A percentile compares a stretch with the other conserved stretches of the same genome.
phyloP scores from a whole-genome alignment of 2,888 invertebrate genomes.

The Aphodius sticticus region DNA sequence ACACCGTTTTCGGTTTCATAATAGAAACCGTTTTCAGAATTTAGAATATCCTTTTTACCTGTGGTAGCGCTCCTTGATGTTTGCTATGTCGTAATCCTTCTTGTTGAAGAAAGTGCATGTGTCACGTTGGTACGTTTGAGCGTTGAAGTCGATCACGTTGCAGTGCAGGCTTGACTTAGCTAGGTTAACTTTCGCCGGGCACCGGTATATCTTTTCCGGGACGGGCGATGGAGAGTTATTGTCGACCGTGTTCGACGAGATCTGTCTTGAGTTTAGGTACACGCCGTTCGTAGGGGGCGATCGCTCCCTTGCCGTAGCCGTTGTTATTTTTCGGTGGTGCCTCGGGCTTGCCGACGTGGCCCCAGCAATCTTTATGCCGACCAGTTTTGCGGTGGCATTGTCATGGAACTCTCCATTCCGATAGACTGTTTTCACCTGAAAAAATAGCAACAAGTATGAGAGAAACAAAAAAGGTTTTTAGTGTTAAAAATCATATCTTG shows the following conservation, averaged over 20 bases:
- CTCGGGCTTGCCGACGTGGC: background rate
- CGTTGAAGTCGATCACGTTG: background rate
- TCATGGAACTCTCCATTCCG: background rate
- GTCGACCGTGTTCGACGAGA: constrained; percentile 10
- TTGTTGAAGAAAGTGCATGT: constrained; percentile 57
- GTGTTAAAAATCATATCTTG: background rate
- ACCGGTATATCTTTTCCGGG: constrained; percentile 6
- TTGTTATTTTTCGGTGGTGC: background rate
- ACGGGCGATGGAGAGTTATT: background rate
- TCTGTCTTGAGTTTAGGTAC: background rate
- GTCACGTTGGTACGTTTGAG: constrained; percentile 38
- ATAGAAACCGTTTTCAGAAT: too few species aligned
- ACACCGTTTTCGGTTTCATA: too few species aligned
- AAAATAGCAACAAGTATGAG: background rate
- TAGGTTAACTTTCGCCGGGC: constrained; percentile 13
- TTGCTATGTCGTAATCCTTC: constrained; percentile 46
- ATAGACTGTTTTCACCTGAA: too few species aligned
- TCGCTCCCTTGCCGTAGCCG: background rate
- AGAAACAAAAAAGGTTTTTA: background rate
- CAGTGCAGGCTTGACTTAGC: constrained; percentile 5
- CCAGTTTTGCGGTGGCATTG: background rate
- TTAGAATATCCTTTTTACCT: background rate
- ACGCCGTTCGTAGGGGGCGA: background rate
- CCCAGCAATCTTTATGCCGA: background rate
- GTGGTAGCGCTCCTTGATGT: constrained; percentile 51